Conservation (phyloP, 64 coral and sea anemone genomes). For the Platygyra sinensis region DNA sequence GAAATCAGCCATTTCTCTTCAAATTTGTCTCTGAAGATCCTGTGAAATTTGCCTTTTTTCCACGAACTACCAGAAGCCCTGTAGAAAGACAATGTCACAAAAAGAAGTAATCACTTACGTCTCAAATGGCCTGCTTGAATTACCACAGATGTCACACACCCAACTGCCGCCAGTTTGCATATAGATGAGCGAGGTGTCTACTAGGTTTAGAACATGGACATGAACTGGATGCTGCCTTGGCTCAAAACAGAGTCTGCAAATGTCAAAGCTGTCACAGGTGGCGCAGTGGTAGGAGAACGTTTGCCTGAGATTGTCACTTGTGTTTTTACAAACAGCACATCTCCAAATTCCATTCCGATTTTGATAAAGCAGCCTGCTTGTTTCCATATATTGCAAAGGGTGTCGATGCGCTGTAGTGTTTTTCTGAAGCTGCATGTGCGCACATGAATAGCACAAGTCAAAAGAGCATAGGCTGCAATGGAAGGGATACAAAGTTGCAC, state of each 20-base stretch:
- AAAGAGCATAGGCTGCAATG: constrained; percentile 68
- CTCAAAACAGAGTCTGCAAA: constrained; percentile 69
- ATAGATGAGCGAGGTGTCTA: constrained; percentile 66
- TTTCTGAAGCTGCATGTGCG: neutral
- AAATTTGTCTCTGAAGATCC: too few species aligned
- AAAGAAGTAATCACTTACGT: constrained; percentile 44
- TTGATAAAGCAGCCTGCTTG: constrained; percentile 53
- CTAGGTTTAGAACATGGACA: constrained; percentile 56
- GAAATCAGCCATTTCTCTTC: too few species aligned
- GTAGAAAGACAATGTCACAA: neutral
- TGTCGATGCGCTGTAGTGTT: constrained; percentile 48
- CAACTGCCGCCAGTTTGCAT: constrained; percentile 46
- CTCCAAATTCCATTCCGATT: constrained; percentile 61
- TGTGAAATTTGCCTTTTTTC: too few species aligned
- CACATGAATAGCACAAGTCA: constrained; percentile 68
- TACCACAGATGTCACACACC: constrained; percentile 84
- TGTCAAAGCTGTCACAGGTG: constrained; percentile 60
- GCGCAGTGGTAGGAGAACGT: constrained; percentile 65
- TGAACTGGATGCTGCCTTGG: constrained; percentile 64
- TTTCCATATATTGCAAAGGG: constrained; percentile 52
- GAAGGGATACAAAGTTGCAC: constrained; percentile 29
- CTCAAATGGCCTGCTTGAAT: constrained; percentile 64
- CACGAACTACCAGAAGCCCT: too few species aligned
- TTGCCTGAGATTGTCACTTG: constrained; percentile 46
- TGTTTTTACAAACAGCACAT: constrained; percentile 63